Conservation (phyloP, 2,113 vertebrate species). For the Numida meleagris region DNA sequence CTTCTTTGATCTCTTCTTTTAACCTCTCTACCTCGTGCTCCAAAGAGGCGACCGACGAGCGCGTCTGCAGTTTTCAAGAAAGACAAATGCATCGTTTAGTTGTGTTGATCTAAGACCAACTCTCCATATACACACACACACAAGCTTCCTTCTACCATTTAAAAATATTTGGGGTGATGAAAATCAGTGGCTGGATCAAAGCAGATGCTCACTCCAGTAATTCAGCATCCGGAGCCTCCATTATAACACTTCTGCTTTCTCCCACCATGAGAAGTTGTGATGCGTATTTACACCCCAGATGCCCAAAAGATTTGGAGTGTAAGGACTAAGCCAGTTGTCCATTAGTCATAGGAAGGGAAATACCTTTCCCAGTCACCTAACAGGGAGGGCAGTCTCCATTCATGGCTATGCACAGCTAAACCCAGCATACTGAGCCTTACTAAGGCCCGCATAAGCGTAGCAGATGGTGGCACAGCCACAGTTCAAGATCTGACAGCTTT, state of each 20-base stretch:
- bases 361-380: background rate
- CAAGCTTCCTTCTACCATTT: accelerated
- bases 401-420: accelerated
- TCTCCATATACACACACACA: background rate
- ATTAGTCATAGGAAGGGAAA: background rate
- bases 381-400: background rate
- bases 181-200: background rate
- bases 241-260: background rate
- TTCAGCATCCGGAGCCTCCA: background rate
- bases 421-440: background rate
- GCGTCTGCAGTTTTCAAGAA: slow-evolving; percentile 77
- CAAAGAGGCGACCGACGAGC: slow-evolving; percentile 77
- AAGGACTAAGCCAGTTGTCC: background rate
- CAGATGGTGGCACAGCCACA: slow-evolving; percentile 14
- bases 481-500: background rate
- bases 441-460: background rate
- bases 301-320: background rate
- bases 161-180: background rate
- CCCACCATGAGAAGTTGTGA: background rate
- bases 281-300: background rate
- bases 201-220: background rate
- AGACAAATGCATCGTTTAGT: background rate
- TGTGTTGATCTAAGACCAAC: background rate
- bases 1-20: slow-evolving; percentile 83
- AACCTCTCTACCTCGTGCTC: slow-evolving; percentile 89